Base-by-base conservation (phyloP, 2,888 invertebrate species). In the Glomeris marginata region DNA sequence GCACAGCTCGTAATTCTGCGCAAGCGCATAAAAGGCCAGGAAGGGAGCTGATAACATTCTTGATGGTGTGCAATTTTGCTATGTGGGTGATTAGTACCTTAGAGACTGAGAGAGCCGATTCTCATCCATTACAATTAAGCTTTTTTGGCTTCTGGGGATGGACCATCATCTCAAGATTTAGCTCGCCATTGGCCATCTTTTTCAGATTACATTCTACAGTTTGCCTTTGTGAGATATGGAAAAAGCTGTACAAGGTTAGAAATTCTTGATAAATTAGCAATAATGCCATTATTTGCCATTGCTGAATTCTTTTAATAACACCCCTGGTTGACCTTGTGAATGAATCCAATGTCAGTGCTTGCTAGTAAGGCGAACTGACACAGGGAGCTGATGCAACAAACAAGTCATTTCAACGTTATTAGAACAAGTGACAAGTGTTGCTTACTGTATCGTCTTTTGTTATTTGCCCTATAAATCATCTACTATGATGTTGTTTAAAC, bases 171-270 rank as follows among this genome's bases (percentile, higher is more conserved):
- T 88, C 87, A 0, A 90, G 92, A 63, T 86, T 92, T 1, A 87
- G 87, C 1, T 88, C 90, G 82, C 92, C 92, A 0, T 69, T 90
- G 43, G 88, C 90, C 1, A 91, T 92, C 54, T 92, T 92, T 70
- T 92, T 90, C 69, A 76, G 92, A 52, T 92, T 92, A 69, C 92
- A 92, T 65, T 90, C 90, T 41, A 90, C 92, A 10, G 91, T 94
- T 2, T 92, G 92, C 64, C 73, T 94, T 51, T 91, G 91, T 67
- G 92, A 92, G 69, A 88, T 94, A 61, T 94, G 92, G 94, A 92
- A 92, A 69, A 75, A 85, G 58, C 88, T 91, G 5, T 94, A 92
- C 68, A 92, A 92, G 55, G 50, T 49, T 8, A 52, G 50, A 43
- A 28, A 28, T 28, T 5, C 8, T 5, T 28, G 8, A 8, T 8